Evolutionary conservation across 2,797 vertebrate genomes (phyloP).

Genomic region (Pogoniulus pusillus): DNA sequence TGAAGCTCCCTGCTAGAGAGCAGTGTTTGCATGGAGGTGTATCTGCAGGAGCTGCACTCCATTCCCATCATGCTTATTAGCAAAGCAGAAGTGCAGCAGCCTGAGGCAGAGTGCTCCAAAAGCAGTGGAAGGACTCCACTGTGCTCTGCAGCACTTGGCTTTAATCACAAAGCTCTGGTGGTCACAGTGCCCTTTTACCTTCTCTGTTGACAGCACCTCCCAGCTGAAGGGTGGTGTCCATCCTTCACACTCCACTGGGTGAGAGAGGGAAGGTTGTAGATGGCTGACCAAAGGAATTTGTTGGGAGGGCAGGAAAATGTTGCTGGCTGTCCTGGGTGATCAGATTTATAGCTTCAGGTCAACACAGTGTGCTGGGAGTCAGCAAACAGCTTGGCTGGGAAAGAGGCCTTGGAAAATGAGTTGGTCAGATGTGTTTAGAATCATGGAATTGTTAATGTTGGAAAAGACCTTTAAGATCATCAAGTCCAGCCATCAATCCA

Average conservation of each 20-base stretch:
- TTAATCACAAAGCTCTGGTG: background rate
- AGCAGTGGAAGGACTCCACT: background rate
- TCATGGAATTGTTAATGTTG: no score
- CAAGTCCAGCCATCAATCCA: no score
- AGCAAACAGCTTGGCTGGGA: background rate
- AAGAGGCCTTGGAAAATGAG: background rate
- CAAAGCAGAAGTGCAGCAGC: background rate
- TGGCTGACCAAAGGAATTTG: constrained; percentile 1
- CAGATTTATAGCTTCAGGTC: background rate
- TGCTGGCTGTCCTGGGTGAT: background rate
- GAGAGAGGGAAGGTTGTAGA: background rate
- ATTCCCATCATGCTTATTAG: background rate
- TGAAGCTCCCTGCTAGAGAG: background rate
- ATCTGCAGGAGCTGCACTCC: background rate
- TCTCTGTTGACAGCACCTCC: background rate
- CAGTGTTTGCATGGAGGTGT: background rate
- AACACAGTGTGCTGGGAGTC: background rate
- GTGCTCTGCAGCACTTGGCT: background rate
- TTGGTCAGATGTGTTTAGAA: background rate
- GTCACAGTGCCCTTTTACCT: background rate
- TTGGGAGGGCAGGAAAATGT: background rate
- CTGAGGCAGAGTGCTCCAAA: no score
- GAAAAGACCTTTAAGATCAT: no score
- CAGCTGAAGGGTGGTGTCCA: background rate
- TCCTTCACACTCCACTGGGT: background rate